Evolutionary conservation across 2,797 vertebrate genomes (phyloP), one percentile per base, ranked within the genome.

Genomic region (Mormyrops boulengeri): DNA sequence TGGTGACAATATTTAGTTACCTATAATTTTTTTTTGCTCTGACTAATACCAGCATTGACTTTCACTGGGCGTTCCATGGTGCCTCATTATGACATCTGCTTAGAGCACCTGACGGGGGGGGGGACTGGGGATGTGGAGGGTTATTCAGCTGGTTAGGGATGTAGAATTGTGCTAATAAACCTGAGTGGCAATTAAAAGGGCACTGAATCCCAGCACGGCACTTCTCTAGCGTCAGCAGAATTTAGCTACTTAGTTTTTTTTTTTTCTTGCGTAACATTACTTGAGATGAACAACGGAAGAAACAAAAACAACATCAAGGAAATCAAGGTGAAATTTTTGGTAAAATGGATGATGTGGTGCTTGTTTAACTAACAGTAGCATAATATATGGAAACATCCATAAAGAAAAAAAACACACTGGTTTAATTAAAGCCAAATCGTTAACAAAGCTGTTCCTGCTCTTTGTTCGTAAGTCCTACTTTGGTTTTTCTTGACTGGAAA

Each of bases 131-230:
- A 9, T 26, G 60, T 66, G n/a, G 60, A 30, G 22, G 22, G 80
- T 22, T 47, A 44, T 22, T 84, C 44, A 50, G n/a, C 12, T 14
- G 55, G n/a, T 44, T 49, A 66, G 53, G 52, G 55, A 85, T 50
- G 85, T 49, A 85, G 80, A 17, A 55, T 30, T 30, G 53, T 85
- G 80, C 14, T 53, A 57, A 85, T 60, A 66, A 85, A 41, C 38
- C 44, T 49, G 55, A 84, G 88, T 62, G 80, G 14, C 88, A 62
- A 62, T 89, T 89, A 89, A 89, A 50, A 85, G 50, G 47, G 26
- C 60, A 85, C 14, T 6, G 38, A 85, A 17, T 89, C 57, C 80
- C 88, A 34, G 57, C 57, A 11, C 26, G 12, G 2, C 44, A n/a
- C 41, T 47, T 85, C 80, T 60, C 77, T 5, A 62, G 77, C 57